Evolutionary conservation across 2,113 vertebrate species (phyloP).

Genomic region (Grallaria varia): DNA sequence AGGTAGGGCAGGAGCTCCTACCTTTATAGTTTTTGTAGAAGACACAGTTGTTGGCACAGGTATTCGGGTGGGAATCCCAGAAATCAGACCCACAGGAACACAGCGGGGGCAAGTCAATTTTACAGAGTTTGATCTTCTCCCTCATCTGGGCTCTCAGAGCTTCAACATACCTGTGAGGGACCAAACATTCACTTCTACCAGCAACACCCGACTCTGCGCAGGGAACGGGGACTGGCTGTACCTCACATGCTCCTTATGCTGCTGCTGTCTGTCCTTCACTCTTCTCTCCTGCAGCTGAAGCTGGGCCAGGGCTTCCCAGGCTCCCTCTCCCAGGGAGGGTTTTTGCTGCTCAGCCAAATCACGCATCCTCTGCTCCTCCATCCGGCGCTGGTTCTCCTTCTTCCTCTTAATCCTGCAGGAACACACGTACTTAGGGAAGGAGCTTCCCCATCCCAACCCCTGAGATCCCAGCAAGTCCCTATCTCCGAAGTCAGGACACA

Average conservation of each 20-base stretch:
- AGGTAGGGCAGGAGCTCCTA: slow-evolving; percentile 51
- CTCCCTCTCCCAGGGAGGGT: slow-evolving; percentile 38
- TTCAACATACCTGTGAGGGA: slow-evolving; percentile 79
- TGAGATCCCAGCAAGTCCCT: rapidly evolving
- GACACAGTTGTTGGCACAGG: slow-evolving; percentile 92
- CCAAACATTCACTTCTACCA: neutral
- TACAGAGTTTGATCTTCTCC: slow-evolving; percentile 76
- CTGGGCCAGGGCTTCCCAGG: slow-evolving; percentile 70
- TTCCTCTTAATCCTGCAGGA: slow-evolving; percentile 83
- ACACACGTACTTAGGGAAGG: neutral
- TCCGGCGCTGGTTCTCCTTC: slow-evolving; percentile 78
- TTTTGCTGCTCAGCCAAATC: neutral
- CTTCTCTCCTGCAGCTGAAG: slow-evolving; percentile 75
- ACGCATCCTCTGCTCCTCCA: slow-evolving; percentile 77
- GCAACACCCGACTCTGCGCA: rapidly evolving
- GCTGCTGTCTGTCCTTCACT: slow-evolving; percentile 61
- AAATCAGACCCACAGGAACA: slow-evolving; percentile 88
- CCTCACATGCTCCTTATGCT: slow-evolving; percentile 73
- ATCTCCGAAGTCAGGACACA: neutral
- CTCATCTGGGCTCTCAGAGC: slow-evolving; percentile 83
- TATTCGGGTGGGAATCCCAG: slow-evolving; percentile 92
- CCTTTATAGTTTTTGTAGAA: slow-evolving; percentile 92
- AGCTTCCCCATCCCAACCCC: neutral
- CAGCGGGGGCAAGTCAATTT: slow-evolving; percentile 81
- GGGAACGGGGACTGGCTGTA: neutral